These are phyloP conservation scores for Pionites leucogaster DNA, from an alignment of 2,113 vertebrate genomes.

Conservation along the genomic window DNA sequence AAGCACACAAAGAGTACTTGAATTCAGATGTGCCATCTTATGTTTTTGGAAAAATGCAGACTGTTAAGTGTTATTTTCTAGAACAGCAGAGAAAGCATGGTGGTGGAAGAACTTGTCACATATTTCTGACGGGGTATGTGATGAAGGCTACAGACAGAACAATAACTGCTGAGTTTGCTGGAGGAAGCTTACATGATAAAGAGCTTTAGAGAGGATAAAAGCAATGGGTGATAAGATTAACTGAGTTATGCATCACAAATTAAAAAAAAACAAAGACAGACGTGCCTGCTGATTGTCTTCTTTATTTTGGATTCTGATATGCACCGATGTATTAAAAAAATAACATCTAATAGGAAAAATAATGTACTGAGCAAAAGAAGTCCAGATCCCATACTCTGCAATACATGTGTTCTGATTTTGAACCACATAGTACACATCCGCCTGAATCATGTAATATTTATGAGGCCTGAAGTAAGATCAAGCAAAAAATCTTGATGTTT, in stretches of 20 bases:
- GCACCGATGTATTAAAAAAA: not conserved
- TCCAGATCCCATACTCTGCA: not conserved
- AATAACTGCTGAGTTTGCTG: not conserved
- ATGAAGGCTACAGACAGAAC: not conserved
- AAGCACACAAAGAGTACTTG: not conserved
- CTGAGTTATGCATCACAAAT: not conserved
- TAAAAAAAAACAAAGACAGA: not conserved
- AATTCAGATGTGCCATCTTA: not conserved
- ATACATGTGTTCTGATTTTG: not conserved
- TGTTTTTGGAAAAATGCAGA: not conserved
- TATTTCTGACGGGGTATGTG: not conserved
- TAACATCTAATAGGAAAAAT: not conserved
- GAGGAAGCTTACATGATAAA: not conserved
- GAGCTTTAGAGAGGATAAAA: constrained; percentile 3
- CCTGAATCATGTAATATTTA: not conserved
- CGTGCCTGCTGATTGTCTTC: not conserved
- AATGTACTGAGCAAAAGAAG: not conserved
- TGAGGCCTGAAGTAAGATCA: not conserved
- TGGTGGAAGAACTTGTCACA: not conserved
- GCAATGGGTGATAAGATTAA: not conserved
- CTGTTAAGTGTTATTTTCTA: not conserved
- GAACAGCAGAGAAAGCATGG: not conserved
- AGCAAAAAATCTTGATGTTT: not conserved
- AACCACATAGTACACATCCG: not conserved
- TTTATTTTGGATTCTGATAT: not conserved